Base-by-base conservation (phyloP, 2,888 invertebrate species). In the Keiferia lycopersicella region DNA sequence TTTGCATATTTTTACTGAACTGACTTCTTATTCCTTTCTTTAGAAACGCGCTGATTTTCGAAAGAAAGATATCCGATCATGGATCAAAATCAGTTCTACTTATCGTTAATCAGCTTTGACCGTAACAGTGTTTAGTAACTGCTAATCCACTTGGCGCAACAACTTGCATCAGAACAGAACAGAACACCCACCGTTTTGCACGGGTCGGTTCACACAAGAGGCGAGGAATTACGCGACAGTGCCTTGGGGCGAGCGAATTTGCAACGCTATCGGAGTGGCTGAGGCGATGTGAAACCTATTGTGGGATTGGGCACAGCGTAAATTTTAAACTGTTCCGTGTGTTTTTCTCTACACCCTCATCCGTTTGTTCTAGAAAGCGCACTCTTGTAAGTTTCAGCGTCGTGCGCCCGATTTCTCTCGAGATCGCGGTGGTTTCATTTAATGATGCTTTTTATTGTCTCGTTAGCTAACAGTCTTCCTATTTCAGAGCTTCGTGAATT, bases 121-220 rank as follows among this genome's bases (percentile, higher is more conserved):
- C 71, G 70, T 68, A 71, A 66, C 69, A 34, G 22, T 64, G 65
- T 74, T 76, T 69, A 68, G 68, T 69, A 72, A 73, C 66, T 63
- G 14, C 61, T 66, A 66, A 65, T 69, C 68, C 71, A 75, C 72
- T 69, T 72, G 72, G 69, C 61, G 71, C 64, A 72, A 69, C 59
- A 20, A 45, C 63, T 70, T 70, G 65, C 67, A 65, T 65, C 67
- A 70, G 64, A 61, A 64, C 22, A 70, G 64, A 61, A 64, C 22
- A 18, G 60, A 66, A 63, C 61, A 70, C 63, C 70, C 66, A 71
- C 68, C 59, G 68, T 69, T 68, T 68, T 67, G 50, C 70, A 75
- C 71, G 76, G 76, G 73, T 74, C 74, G 73, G 69, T 73, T 74
- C 71, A 72, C 72, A 73, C 70, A 68, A 69, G 72, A 66, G 67